Conservation (phyloP, 37 sponge, comb jelly and placozoan genomes). For the Haliclona indistincta region DNA sequence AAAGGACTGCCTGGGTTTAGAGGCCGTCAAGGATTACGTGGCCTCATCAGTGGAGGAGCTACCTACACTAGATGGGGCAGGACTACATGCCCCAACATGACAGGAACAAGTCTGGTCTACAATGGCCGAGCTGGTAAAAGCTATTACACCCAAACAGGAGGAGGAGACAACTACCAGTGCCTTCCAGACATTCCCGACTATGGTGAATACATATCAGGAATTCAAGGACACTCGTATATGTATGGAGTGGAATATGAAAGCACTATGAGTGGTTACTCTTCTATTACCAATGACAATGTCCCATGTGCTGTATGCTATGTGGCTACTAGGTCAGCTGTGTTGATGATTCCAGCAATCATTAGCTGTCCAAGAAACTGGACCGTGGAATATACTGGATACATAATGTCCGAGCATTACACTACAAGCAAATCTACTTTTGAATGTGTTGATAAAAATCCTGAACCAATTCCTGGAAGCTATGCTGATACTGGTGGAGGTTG, state of each 20-base stretch:
- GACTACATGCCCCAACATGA: conserved; percentile 27
- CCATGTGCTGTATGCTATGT: conserved; percentile 55
- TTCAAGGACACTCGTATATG: neutral
- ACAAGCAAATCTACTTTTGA: conserved; percentile 27
- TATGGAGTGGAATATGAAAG: conserved; percentile 54
- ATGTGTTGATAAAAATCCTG: conserved; percentile 53
- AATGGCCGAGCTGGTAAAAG: conserved; percentile 19
- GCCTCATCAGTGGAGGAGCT: conserved; percentile 30
- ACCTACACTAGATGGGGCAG: conserved; percentile 57
- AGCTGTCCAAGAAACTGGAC: conserved; percentile 39
- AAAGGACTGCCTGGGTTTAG: neutral
- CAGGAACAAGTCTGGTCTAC: conserved; percentile 45
- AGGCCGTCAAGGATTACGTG: conserved; percentile 23
- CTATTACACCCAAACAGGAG: conserved; percentile 19
- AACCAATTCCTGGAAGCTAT: conserved; percentile 27
- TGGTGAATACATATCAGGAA: neutral
- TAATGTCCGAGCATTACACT: conserved; percentile 25
- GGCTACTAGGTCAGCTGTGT: neutral
- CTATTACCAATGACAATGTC: conserved; percentile 8
- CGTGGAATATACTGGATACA: conserved; percentile 39
- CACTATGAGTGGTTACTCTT: neutral
- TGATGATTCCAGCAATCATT: conserved; percentile 52
- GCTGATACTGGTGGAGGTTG: conserved; percentile 35
- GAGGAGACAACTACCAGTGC: conserved; percentile 57
- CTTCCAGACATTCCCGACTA: conserved; percentile 40